Evolutionary conservation across 2,888 invertebrate genomes (phyloP).

Genomic region (Habrosyne pyritoides): DNA sequence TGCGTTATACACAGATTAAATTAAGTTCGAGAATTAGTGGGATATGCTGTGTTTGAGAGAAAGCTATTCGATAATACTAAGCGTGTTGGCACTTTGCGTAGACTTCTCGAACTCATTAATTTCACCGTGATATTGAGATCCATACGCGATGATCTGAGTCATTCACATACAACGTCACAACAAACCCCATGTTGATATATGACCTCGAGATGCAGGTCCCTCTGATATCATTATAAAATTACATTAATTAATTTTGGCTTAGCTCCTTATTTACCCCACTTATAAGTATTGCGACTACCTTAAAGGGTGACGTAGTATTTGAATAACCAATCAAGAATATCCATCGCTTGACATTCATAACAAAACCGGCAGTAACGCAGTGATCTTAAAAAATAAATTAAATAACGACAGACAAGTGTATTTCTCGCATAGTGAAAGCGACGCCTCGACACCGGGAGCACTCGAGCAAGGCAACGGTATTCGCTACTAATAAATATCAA

Average conservation of each 20-base stretch:
- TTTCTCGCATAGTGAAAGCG: conserved; percentile 30
- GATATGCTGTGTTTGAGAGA: no score
- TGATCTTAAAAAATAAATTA: not conserved
- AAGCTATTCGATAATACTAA: not conserved
- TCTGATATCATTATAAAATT: no score
- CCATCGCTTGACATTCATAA: not conserved
- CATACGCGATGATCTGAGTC: not conserved
- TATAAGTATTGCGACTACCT: no score
- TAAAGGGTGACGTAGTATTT: no score
- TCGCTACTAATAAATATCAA: conserved; percentile 44
- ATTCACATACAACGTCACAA: not conserved
- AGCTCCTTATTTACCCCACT: not conserved
- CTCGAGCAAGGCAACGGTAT: conserved; percentile 64
- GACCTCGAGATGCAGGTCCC: no score
- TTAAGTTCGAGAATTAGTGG: not conserved
- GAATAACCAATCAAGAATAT: not conserved
- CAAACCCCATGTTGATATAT: not conserved
- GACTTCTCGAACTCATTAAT: not conserved
- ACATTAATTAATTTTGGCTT: not conserved
- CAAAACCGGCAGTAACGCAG: not conserved
- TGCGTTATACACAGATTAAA: not conserved
- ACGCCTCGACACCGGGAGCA: conserved; percentile 45
- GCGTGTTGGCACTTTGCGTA: not conserved
- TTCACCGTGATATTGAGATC: conserved; percentile 1
- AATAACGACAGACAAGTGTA: conserved; percentile 28